Base-by-base conservation (phyloP, 2,113 vertebrate species). In the Silurus asotus region DNA sequence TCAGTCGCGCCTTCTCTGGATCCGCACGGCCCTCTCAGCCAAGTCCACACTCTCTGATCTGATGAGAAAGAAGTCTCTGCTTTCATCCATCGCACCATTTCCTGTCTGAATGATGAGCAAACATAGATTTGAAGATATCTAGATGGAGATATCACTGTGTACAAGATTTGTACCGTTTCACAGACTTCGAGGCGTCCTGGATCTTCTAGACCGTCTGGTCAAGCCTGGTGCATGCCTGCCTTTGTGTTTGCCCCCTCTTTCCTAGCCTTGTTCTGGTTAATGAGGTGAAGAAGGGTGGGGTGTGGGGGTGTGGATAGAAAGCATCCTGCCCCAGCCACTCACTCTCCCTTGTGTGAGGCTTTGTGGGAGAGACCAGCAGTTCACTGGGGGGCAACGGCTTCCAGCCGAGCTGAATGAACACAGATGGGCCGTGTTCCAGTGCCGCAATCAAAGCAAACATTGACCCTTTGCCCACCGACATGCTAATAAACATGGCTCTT, bases 391-490 rank as follows among this genome's bases (percentile, higher is more conserved):
- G 87, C 87, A 65, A 59, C 25, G 75, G 84, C 87, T 87, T 88
- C 87, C 86, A 84, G 62, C 65, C 79, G 83, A 85, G 85, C 83
- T 93, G 91, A 94, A 90, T 93, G 92, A 93, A 93, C 89, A 91
- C 92, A 94, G 93, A 94, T 94, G 81, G 91, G 89, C 90, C 88
- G 81, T 88, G 89, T 89, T 90, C 92, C 89, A 75, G 89, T 85
- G 81, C 90, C 89, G 48, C 84, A 93, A 93, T 94, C 93, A 94
- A 94, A 94, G 92, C 90, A 93, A 92, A 93, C 87, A 90, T 90
- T 91, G 90, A 91, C 88, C 92, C 92, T 86, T 37, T 77, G 89
- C 90, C 91, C 90, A 91, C 85, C 85, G 88, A 92, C 91, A 84
- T 80, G 85, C 93, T 93, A 90, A 90, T 94, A 92, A 91, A 93